phyloP scores from a whole-genome alignment of 2,113 vertebrate species.

The Monarcha castaneiventris region DNA sequence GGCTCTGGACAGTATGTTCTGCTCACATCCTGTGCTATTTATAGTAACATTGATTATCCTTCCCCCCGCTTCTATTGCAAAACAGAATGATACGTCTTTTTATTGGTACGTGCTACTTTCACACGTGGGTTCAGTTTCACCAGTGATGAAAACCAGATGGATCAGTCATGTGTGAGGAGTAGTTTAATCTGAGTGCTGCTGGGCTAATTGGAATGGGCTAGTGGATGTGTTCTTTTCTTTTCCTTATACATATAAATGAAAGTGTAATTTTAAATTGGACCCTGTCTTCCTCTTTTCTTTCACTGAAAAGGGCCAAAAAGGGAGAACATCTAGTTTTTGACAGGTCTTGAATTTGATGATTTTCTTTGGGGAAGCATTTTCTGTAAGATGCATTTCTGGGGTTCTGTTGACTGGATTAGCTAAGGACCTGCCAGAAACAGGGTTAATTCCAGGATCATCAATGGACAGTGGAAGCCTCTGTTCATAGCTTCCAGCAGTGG shows the following conservation, averaged over 20 bases:
- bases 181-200: not conserved
- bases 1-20: not conserved
- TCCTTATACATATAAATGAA: not conserved
- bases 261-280: not conserved
- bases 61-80: not conserved
- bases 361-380: not conserved
- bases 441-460: not conserved
- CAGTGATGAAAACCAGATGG: not conserved
- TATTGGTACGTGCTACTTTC: slow-evolving; percentile 3
- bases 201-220: not conserved
- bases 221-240: not conserved
- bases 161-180: not conserved
- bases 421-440: not conserved
- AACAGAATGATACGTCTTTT: not conserved
- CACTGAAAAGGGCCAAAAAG: not conserved
- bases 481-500: not conserved
- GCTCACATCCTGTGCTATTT: slow-evolving; percentile 2
- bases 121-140: slow-evolving; percentile 19
- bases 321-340: not conserved
- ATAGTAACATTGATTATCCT: not conserved
- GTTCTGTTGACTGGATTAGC: not conserved
- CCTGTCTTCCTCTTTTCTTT: not conserved
- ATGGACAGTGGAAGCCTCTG: not conserved
- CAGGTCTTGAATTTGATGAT: not conserved
- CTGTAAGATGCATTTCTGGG: not conserved